Evolutionary conservation across 2,113 vertebrate genomes (phyloP).

Genomic region (Eptatretus burgeri): DNA sequence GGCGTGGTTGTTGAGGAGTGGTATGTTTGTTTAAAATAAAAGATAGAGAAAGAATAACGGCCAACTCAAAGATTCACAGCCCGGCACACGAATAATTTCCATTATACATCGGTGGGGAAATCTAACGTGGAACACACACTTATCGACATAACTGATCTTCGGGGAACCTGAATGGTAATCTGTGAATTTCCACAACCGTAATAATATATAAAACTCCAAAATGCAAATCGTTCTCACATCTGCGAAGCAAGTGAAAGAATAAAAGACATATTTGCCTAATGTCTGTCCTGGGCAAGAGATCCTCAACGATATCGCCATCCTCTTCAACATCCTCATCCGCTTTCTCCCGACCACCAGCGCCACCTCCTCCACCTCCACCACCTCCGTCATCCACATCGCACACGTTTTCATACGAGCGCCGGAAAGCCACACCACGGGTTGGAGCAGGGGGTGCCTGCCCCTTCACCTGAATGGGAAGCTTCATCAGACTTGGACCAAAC

Average conservation of each 20-base stretch:
- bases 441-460: slow-evolving; percentile 48
- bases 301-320: slow-evolving; percentile 33
- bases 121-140: too few relatives aligned
- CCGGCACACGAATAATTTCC: too few relatives aligned
- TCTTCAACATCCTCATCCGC: slow-evolving; percentile 41
- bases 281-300: slow-evolving; percentile 58
- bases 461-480: slow-evolving; percentile 30
- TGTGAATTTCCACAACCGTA: too few relatives aligned
- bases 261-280: slow-evolving; percentile 24
- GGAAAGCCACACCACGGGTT: slow-evolving; percentile 26
- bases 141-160: too few relatives aligned
- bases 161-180: too few relatives aligned
- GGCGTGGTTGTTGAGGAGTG: too few relatives aligned
- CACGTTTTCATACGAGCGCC: background rate
- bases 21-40: too few relatives aligned
- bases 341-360: slow-evolving; percentile 25
- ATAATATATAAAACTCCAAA: background rate
- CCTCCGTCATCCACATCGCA: too few relatives aligned
- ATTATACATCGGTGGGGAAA: too few relatives aligned
- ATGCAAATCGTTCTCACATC: background rate
- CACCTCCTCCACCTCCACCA: slow-evolving; percentile 12
- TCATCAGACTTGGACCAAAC: background rate
- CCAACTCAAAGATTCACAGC: too few relatives aligned
- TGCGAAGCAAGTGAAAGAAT: background rate
- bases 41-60: too few relatives aligned